These are phyloP conservation scores for Morinoia aosen DNA, from an alignment of 2,888 invertebrate genomes.

Conservation along the genomic window DNA sequence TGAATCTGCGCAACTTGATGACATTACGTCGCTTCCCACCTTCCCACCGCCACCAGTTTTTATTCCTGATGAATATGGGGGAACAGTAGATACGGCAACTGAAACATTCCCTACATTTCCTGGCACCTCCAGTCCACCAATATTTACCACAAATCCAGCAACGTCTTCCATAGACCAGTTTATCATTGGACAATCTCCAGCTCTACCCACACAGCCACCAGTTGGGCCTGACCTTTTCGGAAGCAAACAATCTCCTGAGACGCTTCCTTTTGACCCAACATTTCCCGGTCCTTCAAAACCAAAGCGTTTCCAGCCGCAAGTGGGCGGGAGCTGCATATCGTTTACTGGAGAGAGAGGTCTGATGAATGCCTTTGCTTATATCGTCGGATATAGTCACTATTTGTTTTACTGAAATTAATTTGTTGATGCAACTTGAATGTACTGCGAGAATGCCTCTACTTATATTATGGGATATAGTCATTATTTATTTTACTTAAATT, in stretches of 20 bases:
- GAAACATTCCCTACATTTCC: not conserved
- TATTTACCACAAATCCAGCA: not conserved
- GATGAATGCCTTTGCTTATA: not conserved
- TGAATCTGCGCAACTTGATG: not conserved
- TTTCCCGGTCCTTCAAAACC: slow-evolving; percentile 40
- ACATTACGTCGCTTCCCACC: not conserved
- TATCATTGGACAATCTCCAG: not conserved
- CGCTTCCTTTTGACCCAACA: slow-evolving; percentile 46
- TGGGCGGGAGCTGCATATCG: slow-evolving; percentile 48
- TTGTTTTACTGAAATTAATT: not conserved
- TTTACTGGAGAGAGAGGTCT: slow-evolving; percentile 50
- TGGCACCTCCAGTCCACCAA: not conserved
- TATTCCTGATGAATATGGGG: not conserved
- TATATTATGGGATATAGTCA: not conserved
- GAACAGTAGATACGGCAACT: too few relatives aligned
- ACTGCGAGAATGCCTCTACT: not conserved
- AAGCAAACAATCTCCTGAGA: not conserved
- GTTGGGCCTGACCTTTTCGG: not conserved
- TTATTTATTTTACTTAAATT: not conserved
- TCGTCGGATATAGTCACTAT: not conserved
- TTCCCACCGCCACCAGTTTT: slow-evolving; percentile 22
- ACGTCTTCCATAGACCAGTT: not conserved
- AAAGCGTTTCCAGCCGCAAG: slow-evolving; percentile 27
- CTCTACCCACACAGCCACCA: not conserved
- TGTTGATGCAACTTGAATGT: not conserved